Evolutionary conservation across 2,113 vertebrate species (phyloP).

Genomic region (Apistogramma diplotaenia): DNA sequence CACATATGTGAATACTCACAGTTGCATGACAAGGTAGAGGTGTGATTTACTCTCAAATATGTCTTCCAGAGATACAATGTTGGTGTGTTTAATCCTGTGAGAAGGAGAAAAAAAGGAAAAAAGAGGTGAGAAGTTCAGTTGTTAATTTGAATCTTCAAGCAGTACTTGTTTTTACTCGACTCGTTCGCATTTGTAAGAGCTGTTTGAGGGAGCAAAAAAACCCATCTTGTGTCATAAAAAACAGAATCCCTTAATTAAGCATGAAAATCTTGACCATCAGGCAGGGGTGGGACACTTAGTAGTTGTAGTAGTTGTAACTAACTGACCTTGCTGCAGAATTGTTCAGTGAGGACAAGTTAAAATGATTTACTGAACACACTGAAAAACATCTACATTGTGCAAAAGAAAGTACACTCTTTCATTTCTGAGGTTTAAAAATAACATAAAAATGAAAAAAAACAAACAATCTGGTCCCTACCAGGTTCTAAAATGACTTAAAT

Average conservation of each 20-base stretch:
- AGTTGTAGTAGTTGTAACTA: background rate
- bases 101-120: slow-evolving; percentile 4
- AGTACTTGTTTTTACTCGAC: background rate
- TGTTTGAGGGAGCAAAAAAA: background rate
- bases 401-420: background rate
- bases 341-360: background rate
- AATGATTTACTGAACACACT: background rate
- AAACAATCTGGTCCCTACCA: background rate
- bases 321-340: too few species aligned
- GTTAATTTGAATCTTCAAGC: background rate
- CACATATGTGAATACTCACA: slow-evolving; percentile 83
- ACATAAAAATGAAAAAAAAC: too few species aligned
- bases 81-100: slow-evolving; percentile 93
- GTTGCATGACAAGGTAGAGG: slow-evolving; percentile 99
- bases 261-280: background rate
- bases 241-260: background rate
- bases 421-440: background rate
- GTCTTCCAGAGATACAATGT: slow-evolving; percentile 97
- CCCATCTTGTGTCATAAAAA: background rate
- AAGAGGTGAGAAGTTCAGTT: background rate
- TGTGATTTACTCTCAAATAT: slow-evolving; percentile 95
- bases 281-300: background rate
- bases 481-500: background rate
- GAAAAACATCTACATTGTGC: background rate
- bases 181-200: background rate